Evolutionary conservation across 1,140 invertebrate genomes (phyloP), one percentile per base, ranked within the genome.

Genomic region (Lamellibrachia luymesi): DNA sequence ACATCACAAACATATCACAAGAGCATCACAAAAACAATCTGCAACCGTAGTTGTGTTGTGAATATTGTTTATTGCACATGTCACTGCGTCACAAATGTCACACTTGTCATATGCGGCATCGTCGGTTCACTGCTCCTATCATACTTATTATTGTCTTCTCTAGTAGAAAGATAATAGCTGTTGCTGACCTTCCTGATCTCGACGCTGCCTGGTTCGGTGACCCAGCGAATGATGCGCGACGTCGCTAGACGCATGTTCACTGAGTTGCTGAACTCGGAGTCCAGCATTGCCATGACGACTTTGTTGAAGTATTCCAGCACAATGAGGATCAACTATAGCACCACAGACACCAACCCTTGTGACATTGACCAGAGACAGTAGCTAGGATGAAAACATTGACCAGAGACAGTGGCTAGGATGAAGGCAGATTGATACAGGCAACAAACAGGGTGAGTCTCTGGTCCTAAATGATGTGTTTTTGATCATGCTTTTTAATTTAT

Each of bases 171-270:
- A 99, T 96, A 89, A 98, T 98, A 90, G 97, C 97, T 93, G 98
- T 97, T 2, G 98, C 97, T 91, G 97, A 96, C 97, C 93, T 97
- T 97, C 94, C 98, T 97, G 89, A 99, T 97, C 94, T 99, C 98
- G 51, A 97, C 95, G 94, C 96, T 97, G 94, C 97, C 97, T n/a
- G 94, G 97, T 94, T 97, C 97, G 17, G 96, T 95, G 2, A 96
- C 97, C 97, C 97, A 97, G 22, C 96, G 96, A 25, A 97, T 96
- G 25, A 97, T 96, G 92, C 97, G 96, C 6, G 96, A 96, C 27
- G 97, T 93, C 25, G 97, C 97, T 90, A 97, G 94, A 64, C 96
- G 94, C 22, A 96, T 95, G 93, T 97, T 97, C 64, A 95, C 95
- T n/a, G 95, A 95, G 91, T 95, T 96, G 91, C 95, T 94, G 93